Base-by-base conservation (phyloP, 2,888 invertebrate species). In the Nomada fucata region DNA sequence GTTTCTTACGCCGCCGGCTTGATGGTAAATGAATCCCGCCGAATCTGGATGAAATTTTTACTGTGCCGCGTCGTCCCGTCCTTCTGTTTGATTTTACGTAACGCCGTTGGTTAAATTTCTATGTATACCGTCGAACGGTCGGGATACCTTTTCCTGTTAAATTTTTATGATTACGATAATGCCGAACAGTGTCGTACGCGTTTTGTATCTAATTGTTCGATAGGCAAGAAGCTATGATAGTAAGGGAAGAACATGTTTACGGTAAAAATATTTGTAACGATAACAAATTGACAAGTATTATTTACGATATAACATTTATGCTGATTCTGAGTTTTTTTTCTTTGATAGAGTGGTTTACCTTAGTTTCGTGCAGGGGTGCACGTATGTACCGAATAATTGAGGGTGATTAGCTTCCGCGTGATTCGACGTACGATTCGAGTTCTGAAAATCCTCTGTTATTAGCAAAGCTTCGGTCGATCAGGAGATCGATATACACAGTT, bases 11-110 rank as follows among this genome's bases (percentile, higher is more conserved):
- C 63, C 44, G 23, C 68, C 63, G 29, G 18, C 50, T 18, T 26
- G 57, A n/a, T 61, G 67, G 57, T 57, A 59, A 76, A 79, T 69
- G 59, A 69, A 47, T 76, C 64, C 44, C 52, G 76, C 68, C 18
- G 44, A 63, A 63, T 44, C 47, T 55, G 18, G 63, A 26, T 23
- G n/a, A 76, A 79, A 69, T 64, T 79, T 76, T 69, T 36, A 36
- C 36, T 7, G 36, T 36, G 36, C 36, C 5, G 9, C 7, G 36
- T 36, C 36, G 36, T 36, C 36, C 36, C 5, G 36, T 1, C 7
- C 1, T 36, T 5, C 36, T 36, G 36, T 36, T 36, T 36, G 36
- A 36, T 5, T 36, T 36, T 36, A 36, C 36, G 36, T 36, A 36
- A 36, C 36, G 36, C 9, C 36, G 36, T 36, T 36, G 36, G 36